Evolutionary conservation across 53 echinoderm and acorn worm genomes (phyloP).

Genomic region (Holothuria scabra): DNA sequence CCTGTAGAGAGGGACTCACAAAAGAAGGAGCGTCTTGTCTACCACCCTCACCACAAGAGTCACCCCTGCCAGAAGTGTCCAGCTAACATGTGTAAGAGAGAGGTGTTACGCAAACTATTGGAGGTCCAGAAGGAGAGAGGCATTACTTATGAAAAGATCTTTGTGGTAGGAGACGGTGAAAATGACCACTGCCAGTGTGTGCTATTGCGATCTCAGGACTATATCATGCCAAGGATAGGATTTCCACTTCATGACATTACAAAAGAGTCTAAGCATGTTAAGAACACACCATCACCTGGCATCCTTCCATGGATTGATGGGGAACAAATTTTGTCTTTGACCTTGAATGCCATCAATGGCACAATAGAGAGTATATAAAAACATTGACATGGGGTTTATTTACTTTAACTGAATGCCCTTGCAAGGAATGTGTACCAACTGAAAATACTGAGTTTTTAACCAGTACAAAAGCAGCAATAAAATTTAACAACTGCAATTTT

Average conservation of each 20-base stretch:
- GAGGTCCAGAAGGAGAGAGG: conserved; percentile 1
- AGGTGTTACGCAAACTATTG: conserved; percentile 25
- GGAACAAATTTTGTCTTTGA: conserved; percentile 10
- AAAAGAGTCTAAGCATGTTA: conserved; percentile 11
- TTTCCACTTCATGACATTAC: conserved; percentile 23
- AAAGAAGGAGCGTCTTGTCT: conserved; percentile 1
- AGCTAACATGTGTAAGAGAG: conserved; percentile 34
- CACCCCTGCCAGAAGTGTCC: conserved; percentile 28
- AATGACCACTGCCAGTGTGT: conserved; percentile 36
- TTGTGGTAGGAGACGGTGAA: conserved; percentile 38
- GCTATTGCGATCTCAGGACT: conserved; percentile 29
- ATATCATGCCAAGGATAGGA: conserved; percentile 36
- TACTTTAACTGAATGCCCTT: too few relatives aligned
- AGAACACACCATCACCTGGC: conserved; percentile 9
- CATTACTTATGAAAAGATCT: conserved; percentile 18
- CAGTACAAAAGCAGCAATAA: too few relatives aligned
- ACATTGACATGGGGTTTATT: too few relatives aligned
- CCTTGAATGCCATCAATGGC: conserved; percentile 17
- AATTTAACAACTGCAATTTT: too few relatives aligned
- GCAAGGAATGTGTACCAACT: too few relatives aligned
- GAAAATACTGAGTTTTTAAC: too few relatives aligned
- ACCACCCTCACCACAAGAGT: conserved; percentile 35
- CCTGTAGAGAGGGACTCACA: conserved; percentile 21
- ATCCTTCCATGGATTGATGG: conserved; percentile 29
- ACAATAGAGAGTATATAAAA: not conserved